Percentiles rank a stretch among this genome's conserved stretches.
Conservation (phyloP, 2,888 invertebrate genomes). For the Melolontha melolontha region DNA sequence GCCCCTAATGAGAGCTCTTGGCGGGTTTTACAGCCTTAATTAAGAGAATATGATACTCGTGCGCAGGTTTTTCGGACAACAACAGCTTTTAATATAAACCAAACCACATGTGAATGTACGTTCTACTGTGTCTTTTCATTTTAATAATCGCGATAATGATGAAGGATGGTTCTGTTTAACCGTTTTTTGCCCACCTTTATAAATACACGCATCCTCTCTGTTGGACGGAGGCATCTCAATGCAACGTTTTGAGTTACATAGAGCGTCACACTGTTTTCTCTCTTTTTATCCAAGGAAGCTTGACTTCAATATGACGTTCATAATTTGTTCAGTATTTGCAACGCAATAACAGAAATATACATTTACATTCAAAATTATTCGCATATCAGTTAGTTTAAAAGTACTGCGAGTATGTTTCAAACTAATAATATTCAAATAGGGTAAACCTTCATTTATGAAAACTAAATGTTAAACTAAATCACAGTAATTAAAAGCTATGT, state of each 20-base stretch:
- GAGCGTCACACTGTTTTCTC: neutral
- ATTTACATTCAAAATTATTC: too few species aligned
- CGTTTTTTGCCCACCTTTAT: constrained; percentile 32
- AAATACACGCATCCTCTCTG: constrained; percentile 27
- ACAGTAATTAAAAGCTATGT: too few species aligned
- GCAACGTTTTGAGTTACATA: constrained; percentile 18
- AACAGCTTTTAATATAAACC: constrained; percentile 57
- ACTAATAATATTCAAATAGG: too few species aligned
- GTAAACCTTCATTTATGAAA: too few species aligned
- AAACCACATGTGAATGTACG: constrained; percentile 54
- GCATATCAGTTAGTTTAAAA: too few species aligned
- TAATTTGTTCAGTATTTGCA: too few species aligned
- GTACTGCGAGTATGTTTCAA: too few species aligned
- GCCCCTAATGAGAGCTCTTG: constrained; percentile 65
- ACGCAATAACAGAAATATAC: too few species aligned
- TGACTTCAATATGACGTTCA: neutral
- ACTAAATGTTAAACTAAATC: too few species aligned
- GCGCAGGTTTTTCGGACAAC: constrained; percentile 60
- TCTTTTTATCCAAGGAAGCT: neutral
- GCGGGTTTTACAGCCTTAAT: constrained; percentile 64
- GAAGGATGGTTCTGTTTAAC: constrained; percentile 48
- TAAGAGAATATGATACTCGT: constrained; percentile 64
- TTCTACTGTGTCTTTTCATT: constrained; percentile 49
- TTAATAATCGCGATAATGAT: constrained; percentile 51
- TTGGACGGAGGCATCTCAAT: constrained; percentile 7